Percentiles rank a stretch among this genome's conserved stretches.
Evolutionary conservation across 2,113 vertebrate genomes (phyloP).

Genomic region (Cottus gobio): DNA sequence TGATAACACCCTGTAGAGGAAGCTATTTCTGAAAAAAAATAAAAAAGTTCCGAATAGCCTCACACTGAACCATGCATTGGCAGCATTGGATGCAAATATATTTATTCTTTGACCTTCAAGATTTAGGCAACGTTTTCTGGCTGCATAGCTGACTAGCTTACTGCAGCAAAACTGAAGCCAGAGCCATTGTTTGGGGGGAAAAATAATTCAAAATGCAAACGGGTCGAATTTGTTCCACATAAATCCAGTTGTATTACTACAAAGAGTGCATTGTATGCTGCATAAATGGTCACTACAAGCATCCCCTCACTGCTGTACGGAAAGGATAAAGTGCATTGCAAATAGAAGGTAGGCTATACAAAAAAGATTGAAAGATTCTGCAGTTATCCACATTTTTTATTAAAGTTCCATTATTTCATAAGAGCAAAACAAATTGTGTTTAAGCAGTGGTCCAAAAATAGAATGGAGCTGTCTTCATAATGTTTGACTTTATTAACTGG

Average conservation of each 20-base stretch:
- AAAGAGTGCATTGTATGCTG: constrained; percentile 47
- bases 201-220: constrained; percentile 54
- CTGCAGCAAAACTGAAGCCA: constrained; percentile 56
- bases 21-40: constrained; percentile 41
- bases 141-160: constrained; percentile 54
- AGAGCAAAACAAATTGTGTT: constrained; percentile 14
- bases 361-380: neutral
- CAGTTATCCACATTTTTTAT: neutral
- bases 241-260: constrained; percentile 62
- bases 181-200: constrained; percentile 55
- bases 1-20: constrained; percentile 46
- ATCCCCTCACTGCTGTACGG: constrained; percentile 22
- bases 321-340: neutral
- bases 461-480: neutral
- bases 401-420: constrained; percentile 15
- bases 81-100: constrained; percentile 34
- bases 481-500: constrained; percentile 12
- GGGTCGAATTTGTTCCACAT: constrained; percentile 62
- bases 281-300: constrained; percentile 42
- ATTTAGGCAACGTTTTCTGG: constrained; percentile 57
- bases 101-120: constrained; percentile 70
- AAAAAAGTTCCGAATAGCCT: constrained; percentile 16
- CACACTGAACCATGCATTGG: constrained; percentile 35
- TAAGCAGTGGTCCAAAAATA: constrained; percentile 10
- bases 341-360: neutral